These are phyloP conservation scores for Eptesicus fuscus DNA, from an alignment of 2,113 vertebrate genomes.

Conservation along the genomic window DNA sequence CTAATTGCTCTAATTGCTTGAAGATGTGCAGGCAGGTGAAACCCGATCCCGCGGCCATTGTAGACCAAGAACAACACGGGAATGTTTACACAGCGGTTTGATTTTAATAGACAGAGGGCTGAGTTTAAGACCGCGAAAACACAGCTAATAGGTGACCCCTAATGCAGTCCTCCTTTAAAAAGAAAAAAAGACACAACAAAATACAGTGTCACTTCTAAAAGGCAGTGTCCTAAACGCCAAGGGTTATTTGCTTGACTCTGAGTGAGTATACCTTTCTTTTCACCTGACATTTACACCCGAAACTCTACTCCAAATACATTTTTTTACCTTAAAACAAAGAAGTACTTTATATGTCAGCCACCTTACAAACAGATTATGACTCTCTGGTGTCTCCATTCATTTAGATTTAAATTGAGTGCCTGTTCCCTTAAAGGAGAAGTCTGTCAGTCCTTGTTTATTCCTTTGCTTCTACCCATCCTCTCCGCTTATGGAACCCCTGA, in stretches of 20 bases:
- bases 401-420: constrained; percentile 74
- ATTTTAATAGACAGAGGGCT: constrained; percentile 90
- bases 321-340: constrained; percentile 82
- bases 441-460: neutral
- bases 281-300: constrained; percentile 88
- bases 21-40: constrained; percentile 97
- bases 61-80: constrained; percentile 85
- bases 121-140: constrained; percentile 90
- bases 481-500: constrained; percentile 11
- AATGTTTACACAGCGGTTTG: constrained; percentile 91
- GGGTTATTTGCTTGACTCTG: constrained; percentile 89
- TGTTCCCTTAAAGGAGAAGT: neutral
- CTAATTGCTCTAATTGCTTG: constrained; percentile 96
- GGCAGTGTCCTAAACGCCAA: constrained; percentile 90
- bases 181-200: constrained; percentile 76
- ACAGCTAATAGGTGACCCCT: constrained; percentile 90
- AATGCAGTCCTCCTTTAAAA: constrained; percentile 84
- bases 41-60: constrained; percentile 88
- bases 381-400: constrained; percentile 71
- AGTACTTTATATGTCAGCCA: constrained; percentile 80
- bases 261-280: constrained; percentile 75
- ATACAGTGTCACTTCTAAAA: constrained; percentile 76
- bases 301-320: constrained; percentile 74
- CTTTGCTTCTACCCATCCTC: neutral
- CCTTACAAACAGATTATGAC: constrained; percentile 78